A percentile compares a stretch with the other conserved stretches of the same genome.
Conservation (phyloP, 2,888 invertebrate species). For the Thymelicus sylvestris region DNA sequence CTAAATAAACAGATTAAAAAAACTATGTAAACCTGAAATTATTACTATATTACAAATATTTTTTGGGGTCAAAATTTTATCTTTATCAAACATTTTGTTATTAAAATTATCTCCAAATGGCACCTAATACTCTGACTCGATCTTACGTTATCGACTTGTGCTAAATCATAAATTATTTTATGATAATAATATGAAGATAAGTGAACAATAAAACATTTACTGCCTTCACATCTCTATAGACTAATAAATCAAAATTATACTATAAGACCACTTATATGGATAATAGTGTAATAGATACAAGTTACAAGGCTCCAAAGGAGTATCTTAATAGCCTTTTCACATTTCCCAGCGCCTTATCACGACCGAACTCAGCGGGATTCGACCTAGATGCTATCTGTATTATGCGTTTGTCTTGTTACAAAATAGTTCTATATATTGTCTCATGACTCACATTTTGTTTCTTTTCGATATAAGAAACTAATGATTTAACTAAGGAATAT, state of each 20-base stretch:
- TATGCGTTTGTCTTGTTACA: slow-evolving; percentile 27
- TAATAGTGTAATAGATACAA: not conserved
- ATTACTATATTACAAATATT: no score
- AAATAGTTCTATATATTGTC: slow-evolving; percentile 10
- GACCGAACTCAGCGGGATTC: slow-evolving; percentile 45
- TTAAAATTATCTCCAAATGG: no score
- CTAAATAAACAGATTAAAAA: no score
- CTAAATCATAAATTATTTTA: no score
- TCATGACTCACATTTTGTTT: not conserved
- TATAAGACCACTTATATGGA: not conserved
- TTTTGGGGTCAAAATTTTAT: no score
- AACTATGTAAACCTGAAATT: no score
- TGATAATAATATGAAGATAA: no score
- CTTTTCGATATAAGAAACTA: not conserved
- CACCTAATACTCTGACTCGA: no score
- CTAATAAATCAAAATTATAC: not conserved
- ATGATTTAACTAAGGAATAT: no score
- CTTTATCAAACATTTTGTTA: no score
- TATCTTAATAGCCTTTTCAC: slow-evolving; percentile 61
- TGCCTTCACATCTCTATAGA: not conserved
- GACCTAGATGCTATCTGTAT: slow-evolving; percentile 5
- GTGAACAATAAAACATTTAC: no score
- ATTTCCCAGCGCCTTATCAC: slow-evolving; percentile 55
- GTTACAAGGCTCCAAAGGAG: slow-evolving; percentile 50
- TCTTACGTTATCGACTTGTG: no score